These are phyloP conservation scores for Xestia sexstrigata DNA, from an alignment of 2,888 invertebrate species.

Conservation along the genomic window DNA sequence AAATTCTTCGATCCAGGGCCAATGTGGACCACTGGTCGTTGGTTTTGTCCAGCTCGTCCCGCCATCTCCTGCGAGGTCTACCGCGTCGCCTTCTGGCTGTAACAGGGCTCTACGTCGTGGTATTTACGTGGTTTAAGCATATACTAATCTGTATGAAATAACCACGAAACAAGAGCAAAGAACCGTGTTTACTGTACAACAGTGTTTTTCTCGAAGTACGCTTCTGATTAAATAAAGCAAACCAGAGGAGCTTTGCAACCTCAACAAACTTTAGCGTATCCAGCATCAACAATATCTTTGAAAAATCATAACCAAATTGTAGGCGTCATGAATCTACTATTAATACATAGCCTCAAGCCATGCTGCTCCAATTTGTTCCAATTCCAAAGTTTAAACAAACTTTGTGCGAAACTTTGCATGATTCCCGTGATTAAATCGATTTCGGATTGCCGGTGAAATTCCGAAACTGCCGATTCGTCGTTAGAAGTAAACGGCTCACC, in stretches of 20 bases:
- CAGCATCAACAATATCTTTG: constrained; percentile 59
- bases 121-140: not conserved
- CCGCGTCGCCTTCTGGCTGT: no score
- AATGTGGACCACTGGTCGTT: no score
- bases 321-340: constrained; percentile 86
- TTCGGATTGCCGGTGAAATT: constrained; percentile 87
- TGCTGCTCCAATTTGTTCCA: constrained; percentile 88
- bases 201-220: not conserved
- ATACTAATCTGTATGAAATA: not conserved
- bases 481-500: constrained; percentile 81
- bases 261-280: constrained; percentile 46
- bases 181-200: not conserved
- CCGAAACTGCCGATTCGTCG: constrained; percentile 87
- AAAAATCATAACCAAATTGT: constrained; percentile 77
- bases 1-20: no score
- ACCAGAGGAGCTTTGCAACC: not conserved
- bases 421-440: constrained; percentile 90
- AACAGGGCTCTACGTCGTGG: no score
- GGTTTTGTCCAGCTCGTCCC: no score
- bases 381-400: constrained; percentile 87
- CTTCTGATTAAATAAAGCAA: not conserved
- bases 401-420: constrained; percentile 87
- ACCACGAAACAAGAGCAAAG: not conserved
- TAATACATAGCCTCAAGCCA: constrained; percentile 87
- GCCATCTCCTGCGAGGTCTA: no score